Evolutionary conservation across 2,113 vertebrate species (phyloP).

Genomic region (Nymphicus hollandicus): DNA sequence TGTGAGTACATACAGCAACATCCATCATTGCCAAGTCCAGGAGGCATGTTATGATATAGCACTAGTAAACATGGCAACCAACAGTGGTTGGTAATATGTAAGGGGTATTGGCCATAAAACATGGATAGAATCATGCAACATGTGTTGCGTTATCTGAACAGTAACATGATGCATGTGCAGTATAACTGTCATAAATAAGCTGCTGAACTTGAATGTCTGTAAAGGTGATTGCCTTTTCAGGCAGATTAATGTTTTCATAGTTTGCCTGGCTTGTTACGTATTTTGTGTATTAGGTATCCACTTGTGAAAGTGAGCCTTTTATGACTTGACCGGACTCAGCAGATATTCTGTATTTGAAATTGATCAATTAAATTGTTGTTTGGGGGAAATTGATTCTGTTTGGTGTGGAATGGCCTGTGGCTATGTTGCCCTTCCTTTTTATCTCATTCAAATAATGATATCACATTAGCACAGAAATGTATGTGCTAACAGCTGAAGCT

Average conservation of each 20-base stretch:
- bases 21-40: background rate
- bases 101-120: background rate
- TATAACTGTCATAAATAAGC: background rate
- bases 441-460: slow-evolving; percentile 50
- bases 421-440: slow-evolving; percentile 63
- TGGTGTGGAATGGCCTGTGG: slow-evolving; percentile 72
- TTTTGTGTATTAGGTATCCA: background rate
- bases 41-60: background rate
- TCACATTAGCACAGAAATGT: slow-evolving; percentile 51
- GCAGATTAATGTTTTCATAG: background rate
- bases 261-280: background rate
- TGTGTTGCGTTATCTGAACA: background rate
- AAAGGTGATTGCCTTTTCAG: background rate
- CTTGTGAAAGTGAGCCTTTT: background rate
- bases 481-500: slow-evolving; percentile 45
- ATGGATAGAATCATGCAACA: background rate
- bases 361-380: slow-evolving; percentile 76
- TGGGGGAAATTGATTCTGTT: slow-evolving; percentile 67
- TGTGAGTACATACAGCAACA: background rate
- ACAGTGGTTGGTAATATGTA: background rate
- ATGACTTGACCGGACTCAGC: background rate
- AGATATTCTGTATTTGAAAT: slow-evolving; percentile 74
- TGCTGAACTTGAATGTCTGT: background rate
- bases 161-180: background rate
- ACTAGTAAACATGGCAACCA: background rate